Base-by-base conservation (phyloP, 2,888 invertebrate genomes). In the Quadroppia sp. region DNA sequence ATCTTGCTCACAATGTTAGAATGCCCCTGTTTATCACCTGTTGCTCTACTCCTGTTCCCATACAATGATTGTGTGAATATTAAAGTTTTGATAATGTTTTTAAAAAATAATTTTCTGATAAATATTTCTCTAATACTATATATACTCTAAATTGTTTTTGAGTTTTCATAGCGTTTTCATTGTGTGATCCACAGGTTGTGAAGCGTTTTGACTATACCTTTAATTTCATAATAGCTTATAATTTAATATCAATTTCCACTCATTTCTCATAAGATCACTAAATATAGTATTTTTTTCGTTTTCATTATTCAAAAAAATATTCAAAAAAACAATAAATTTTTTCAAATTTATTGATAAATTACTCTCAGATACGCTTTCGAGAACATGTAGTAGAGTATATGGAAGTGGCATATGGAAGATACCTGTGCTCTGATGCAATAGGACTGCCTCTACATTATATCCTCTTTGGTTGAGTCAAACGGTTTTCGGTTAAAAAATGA, bases 341-440 rank as follows among this genome's bases (percentile, higher is more conserved):
- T 48, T 48, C 15, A 9, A 15, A 13, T 20, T 7, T 56, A 56
- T 56, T 56, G 23, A 56, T 23, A 28, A 23, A 36, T 36, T 36
- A 36, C 9, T 36, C 9, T 36, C 9, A n/a, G 50, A 50, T 64
- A 64, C 36, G 64, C 64, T 64, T 36, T 36, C 40, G 40, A 64
- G 64, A 64, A n/a, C 64, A 64, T 64, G 15, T n/a, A n/a, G n/a
- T n/a, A n/a, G n/a, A n/a, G n/a, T n/a, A n/a, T n/a, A n/a, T n/a
- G n/a, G n/a, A n/a, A 32, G 64, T 20, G 20, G 36, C 64, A 64
- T 13, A 64, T 64, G 64, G 64, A 64, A 64, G 64, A 30, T 64
- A 64, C 20, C 64, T 64, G 64, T 64, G 25, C 64, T 64, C 32
- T 64, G 64, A 64, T 64, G 64, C 36, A 50, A 50, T 50, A n/a